Base-by-base conservation (phyloP, 2,797 vertebrate species). In the Aplochiton taeniatus region DNA sequence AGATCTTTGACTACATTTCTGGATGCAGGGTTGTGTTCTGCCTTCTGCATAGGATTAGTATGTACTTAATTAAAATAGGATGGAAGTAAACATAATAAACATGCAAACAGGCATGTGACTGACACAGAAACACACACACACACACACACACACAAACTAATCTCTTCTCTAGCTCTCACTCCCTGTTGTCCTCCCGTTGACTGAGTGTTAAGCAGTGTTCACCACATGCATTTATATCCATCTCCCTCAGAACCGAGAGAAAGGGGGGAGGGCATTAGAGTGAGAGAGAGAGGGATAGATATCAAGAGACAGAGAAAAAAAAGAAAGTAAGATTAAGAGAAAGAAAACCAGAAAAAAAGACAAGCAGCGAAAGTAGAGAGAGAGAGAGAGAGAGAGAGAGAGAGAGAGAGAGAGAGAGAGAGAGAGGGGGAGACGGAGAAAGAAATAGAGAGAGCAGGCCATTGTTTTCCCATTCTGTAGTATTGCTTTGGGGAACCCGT, bases 381-480 rank as follows among this genome's bases (percentile, higher is more conserved):
- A 63, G 14, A 4, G 4, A 65, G 61, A 16, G 58, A 42, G 53
- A 65, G 18, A 54, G 16, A 31, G 42, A 60, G 17, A 50, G 65
- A 67, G 62, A 66, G 44, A 73, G 63, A 11, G 13, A 52, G 63
- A 54, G 52, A 54, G 18, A 31, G 17, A 31, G 52, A 3, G 17
- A 54, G 18, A 54, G 52, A 18, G 1, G 19, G 18, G 12, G 19
- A 31, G 52, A 19, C 3, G 18, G 16, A 53, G 17, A 19, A 54
- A 31, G 18, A 11, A 54, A 3, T 16, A 10, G 17, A 31, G 18
- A 8, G 16, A 31, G 52, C 9, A 54, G 69, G 64, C 68, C 56
- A 43, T 43, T 81, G 77, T 84, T 81, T 84, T 81, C 55, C 9
- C 75, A 68, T 51, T 67, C 75, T 77, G 60, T 72, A 74, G 76